Evolutionary conservation across 2,888 invertebrate species (phyloP), one percentile per base, ranked within the genome.

Genomic region (Diadegma fenestrale): DNA sequence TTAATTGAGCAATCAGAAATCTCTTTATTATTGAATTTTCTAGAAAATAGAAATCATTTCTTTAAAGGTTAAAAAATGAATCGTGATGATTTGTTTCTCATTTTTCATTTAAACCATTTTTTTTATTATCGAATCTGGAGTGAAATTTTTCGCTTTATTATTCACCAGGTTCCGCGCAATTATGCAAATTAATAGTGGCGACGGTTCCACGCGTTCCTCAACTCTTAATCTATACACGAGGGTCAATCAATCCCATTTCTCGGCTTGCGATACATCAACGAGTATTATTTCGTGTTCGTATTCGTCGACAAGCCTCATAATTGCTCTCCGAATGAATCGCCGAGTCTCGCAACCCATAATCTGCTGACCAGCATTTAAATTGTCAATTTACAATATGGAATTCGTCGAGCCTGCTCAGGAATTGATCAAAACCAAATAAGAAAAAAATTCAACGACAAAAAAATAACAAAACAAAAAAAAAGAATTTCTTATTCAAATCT

Each of bases 321-420:
- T 82, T 78, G 82, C 73, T 71, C 45, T 17, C 48, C 61, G n/a
- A n/a, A 73, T 73, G 68, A 73, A 79, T 79, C 45, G 41, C 73
- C 51, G 30, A 64, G 43, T 72, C 26, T 64, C 10, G 30, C 26
- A 58, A 58, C 12, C 8, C 45, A 68, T 58, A 51, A 51, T 51
- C 22, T 41, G 5, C 17, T 12, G 7, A n/a, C 33, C 22, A n/a
- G 41, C 43, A 71, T 51, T 33, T 33, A 22, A 14, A 12, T 19
- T 30, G 41, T 51, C 2, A 51, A 51, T 26, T 58, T 26, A 10
- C 33, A 51, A 71, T 19, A 33, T n/a, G n/a, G n/a, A 69, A 68
- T 68, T 8, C 14, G 26, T 41, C 43, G 1, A 64, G 26, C n/a
- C 37, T n/a, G 0, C n/a, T 1, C 1, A 48, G 12, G 10, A 37